These are phyloP conservation scores for Xanthorhoe designata DNA, from an alignment of 2,888 invertebrate genomes.

Conservation along the genomic window DNA sequence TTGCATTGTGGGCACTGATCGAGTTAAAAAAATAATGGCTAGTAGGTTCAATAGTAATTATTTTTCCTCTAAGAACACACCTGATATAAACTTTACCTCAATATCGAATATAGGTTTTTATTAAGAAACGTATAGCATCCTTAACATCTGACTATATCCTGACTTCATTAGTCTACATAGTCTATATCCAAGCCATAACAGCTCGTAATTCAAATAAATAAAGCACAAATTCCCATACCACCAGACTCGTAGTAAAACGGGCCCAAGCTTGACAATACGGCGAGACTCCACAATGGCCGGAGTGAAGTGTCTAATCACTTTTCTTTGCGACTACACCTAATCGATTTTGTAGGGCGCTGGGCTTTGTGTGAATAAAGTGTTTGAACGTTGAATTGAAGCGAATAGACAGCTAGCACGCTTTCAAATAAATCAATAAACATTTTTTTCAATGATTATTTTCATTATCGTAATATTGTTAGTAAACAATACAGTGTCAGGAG, in stretches of 20 bases:
- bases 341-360: constrained; percentile 31
- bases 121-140: background rate
- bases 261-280: constrained; percentile 25
- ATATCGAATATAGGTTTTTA: too few relatives aligned
- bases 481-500: too few relatives aligned
- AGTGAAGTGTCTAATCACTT: constrained; percentile 40
- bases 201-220: constrained; percentile 3
- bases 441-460: too few relatives aligned
- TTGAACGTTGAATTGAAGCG: constrained; percentile 4
- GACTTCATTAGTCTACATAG: background rate
- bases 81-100: too few relatives aligned
- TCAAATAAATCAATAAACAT: background rate
- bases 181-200: background rate
- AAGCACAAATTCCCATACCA: constrained; percentile 1
- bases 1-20: too few relatives aligned
- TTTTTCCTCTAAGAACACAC: too few relatives aligned
- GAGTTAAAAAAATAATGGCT: background rate
- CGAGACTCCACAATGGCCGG: constrained; percentile 35
- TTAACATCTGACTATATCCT: background rate
- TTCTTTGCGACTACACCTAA: constrained; percentile 38
- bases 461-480: too few relatives aligned
- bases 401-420: background rate
- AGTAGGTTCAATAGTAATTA: background rate
- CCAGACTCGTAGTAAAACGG: constrained; percentile 6
- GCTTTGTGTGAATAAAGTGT: constrained; percentile 30